Evolutionary conservation across 1,140 invertebrate species (phyloP).

Genomic region (Lordiphosa collinella): DNA sequence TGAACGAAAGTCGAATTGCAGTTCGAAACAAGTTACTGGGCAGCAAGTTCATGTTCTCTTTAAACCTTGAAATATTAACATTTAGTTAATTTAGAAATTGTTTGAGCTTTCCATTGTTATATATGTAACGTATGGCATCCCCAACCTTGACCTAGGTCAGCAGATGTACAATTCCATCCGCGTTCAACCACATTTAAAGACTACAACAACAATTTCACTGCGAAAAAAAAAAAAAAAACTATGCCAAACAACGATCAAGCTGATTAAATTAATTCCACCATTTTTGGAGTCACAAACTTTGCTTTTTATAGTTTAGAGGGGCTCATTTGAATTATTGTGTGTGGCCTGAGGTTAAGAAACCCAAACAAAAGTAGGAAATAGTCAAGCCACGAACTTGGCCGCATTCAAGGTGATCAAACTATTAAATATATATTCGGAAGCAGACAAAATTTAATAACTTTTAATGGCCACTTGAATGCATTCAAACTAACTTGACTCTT

Average conservation of each 20-base stretch:
- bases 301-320: conserved; percentile 4
- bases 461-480: too few relatives aligned
- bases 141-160: too few relatives aligned
- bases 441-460: too few relatives aligned
- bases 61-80: too few relatives aligned
- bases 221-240: not conserved
- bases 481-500: not conserved
- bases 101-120: too few relatives aligned
- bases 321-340: conserved; percentile 6
- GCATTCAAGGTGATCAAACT: conserved; percentile 1
- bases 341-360: conserved; percentile 11
- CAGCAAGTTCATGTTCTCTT: too few relatives aligned
- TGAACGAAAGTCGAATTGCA: too few relatives aligned
- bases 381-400: conserved; percentile 6
- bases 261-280: not conserved
- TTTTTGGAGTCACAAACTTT: conserved; percentile 2
- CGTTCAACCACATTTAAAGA: not conserved
- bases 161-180: too few relatives aligned
- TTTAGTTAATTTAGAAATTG: too few relatives aligned
- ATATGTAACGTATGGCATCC: too few relatives aligned
- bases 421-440: not conserved
- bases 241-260: conserved; percentile 1
- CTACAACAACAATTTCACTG: not conserved
- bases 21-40: too few relatives aligned
- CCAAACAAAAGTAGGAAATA: not conserved